Evolutionary conservation across 1,140 invertebrate genomes (phyloP).

Genomic region (Kradibia gibbosae): DNA sequence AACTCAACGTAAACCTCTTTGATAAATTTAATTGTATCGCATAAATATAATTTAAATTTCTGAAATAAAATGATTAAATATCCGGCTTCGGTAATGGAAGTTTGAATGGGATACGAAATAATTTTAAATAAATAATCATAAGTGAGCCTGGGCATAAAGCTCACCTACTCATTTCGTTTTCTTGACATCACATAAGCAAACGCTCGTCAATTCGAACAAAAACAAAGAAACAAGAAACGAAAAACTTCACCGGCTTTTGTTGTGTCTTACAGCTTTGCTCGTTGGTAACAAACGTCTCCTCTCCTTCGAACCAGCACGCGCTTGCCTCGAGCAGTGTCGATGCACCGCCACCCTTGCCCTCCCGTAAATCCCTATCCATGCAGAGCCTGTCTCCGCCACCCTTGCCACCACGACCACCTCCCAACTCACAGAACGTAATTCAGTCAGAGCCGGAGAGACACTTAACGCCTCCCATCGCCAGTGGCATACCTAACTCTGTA

Average conservation of each 20-base stretch:
- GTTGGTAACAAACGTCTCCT: constrained; percentile 71
- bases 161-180: neutral
- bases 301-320: constrained; percentile 68
- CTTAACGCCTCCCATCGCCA: constrained; percentile 72
- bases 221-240: neutral
- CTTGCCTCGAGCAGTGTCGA: constrained; percentile 62
- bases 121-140: neutral
- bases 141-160: neutral
- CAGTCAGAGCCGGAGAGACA: constrained; percentile 71
- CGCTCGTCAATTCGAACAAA: neutral
- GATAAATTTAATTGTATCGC: neutral
- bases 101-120: neutral
- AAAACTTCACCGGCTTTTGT: constrained; percentile 66
- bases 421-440: constrained; percentile 69
- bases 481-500: constrained; percentile 72
- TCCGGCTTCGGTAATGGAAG: neutral
- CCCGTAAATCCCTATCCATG: constrained; percentile 74
- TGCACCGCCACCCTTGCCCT: constrained; percentile 77
- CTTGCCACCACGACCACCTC: constrained; percentile 69
- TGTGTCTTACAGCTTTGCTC: constrained; percentile 74
- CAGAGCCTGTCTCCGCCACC: constrained; percentile 70
- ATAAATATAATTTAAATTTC: neutral
- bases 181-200: neutral
- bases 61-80: neutral
- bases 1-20: neutral